phyloP scores from a whole-genome alignment of 1,140 invertebrate genomes.

The Pygmarrhopalites habei region DNA sequence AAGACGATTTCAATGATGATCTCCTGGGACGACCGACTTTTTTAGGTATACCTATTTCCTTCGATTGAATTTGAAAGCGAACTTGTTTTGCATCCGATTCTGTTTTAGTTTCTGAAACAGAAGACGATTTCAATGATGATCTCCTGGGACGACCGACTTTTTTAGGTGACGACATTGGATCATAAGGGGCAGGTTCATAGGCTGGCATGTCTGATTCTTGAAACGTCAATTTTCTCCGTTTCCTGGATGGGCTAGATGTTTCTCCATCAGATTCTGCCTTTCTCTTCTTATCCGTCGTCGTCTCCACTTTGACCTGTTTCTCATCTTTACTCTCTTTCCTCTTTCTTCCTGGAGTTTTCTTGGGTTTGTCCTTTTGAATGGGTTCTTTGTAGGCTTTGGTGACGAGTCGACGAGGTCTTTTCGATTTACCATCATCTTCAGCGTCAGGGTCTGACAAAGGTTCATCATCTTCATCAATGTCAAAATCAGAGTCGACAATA shows the following conservation, averaged over 20 bases:
- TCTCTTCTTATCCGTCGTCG: too few species aligned
- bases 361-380: background rate
- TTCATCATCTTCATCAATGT: constrained; percentile 95
- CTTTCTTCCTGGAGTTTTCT: constrained; percentile 1
- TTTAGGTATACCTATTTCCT: too few species aligned
- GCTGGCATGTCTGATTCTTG: constrained; percentile 14
- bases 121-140: constrained; percentile 74
- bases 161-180: background rate
- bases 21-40: constrained; percentile 52
- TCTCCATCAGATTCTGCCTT: too few species aligned
- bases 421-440: constrained; percentile 62
- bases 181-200: constrained; percentile 22
- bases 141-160: constrained; percentile 52
- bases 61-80: constrained; percentile 64
- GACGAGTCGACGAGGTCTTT: constrained; percentile 54
- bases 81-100: constrained; percentile 53
- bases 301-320: too few species aligned
- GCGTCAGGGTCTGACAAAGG: constrained; percentile 78
- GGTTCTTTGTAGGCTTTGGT: constrained; percentile 86
- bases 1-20: constrained; percentile 53
- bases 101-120: constrained; percentile 61
- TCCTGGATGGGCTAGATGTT: background rate
- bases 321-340: background rate
- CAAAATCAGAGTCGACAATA: constrained; percentile 93
- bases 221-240: constrained; percentile 13